phyloP scores from a whole-genome alignment of 1,140 invertebrate species.

The Drosophila guanche region DNA sequence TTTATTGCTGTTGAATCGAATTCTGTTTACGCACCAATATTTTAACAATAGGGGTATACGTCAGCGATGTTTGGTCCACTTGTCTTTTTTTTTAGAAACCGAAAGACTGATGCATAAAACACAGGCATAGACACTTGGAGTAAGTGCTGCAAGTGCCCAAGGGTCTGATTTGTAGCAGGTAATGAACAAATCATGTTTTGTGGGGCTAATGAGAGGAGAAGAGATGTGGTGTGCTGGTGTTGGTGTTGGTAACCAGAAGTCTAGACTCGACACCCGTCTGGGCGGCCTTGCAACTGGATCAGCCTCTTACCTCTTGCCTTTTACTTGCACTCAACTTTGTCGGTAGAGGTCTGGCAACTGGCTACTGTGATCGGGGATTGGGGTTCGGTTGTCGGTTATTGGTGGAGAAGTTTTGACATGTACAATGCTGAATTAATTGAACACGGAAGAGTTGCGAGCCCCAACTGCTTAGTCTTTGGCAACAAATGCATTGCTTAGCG shows the following conservation, averaged over 20 bases:
- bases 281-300: conserved; percentile 28
- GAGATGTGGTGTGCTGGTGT: no score
- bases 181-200: neutral
- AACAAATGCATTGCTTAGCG: conserved; percentile 3
- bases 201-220: neutral
- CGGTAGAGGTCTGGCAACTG: neutral
- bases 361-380: no score
- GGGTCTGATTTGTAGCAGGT: neutral
- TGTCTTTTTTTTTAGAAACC: neutral
- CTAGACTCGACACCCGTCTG: conserved; percentile 14
- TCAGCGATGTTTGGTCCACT: no score
- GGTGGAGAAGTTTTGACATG: neutral
- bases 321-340: conserved; percentile 29
- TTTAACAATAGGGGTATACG: no score
- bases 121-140: no score
- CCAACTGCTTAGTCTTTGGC: neutral
- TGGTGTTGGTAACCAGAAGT: conserved; percentile 33
- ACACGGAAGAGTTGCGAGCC: conserved; percentile 12
- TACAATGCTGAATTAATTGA: conserved; percentile 9
- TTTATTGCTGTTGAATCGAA: no score
- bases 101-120: neutral
- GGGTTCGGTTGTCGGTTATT: neutral
- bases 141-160: no score
- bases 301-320: conserved; percentile 31
- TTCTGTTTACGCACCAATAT: no score